Conservation (phyloP, 2,888 invertebrate genomes). For the Calameuta pallipes region DNA sequence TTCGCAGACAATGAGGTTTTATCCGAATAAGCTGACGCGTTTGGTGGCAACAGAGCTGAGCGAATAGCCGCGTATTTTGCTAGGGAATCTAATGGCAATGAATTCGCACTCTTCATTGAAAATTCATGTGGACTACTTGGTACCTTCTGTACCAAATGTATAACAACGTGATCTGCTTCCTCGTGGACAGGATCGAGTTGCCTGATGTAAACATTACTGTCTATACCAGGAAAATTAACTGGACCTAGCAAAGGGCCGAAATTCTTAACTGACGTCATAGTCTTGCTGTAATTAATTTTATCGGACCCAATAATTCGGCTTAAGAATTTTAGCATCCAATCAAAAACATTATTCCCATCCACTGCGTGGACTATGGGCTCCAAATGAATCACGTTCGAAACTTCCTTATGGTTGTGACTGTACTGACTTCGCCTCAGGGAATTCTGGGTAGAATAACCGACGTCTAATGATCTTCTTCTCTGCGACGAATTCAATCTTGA, state of each 20-base stretch:
- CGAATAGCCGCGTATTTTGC: background rate
- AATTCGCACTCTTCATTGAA: background rate
- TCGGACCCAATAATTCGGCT: background rate
- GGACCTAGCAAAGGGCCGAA: constrained; percentile 46
- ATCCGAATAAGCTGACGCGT: background rate
- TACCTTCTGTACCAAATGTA: constrained; percentile 34
- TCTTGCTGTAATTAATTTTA: background rate
- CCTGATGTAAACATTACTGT: constrained; percentile 46
- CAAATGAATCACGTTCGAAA: constrained; percentile 23
- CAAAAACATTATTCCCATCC: constrained; percentile 30
- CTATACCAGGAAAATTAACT: constrained; percentile 44
- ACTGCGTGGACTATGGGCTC: constrained; percentile 32
- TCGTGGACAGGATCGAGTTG: constrained; percentile 35
- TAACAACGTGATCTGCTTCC: constrained; percentile 38
- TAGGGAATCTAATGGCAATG: background rate
- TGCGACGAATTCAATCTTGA: background rate
- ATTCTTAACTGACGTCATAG: background rate
- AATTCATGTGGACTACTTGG: background rate
- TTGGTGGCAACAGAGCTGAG: background rate
- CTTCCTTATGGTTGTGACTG: background rate
- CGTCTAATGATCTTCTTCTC: background rate
- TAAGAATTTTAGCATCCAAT: constrained; percentile 11
- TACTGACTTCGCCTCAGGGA: background rate
- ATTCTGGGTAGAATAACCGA: background rate
- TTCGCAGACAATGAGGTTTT: background rate